Base-by-base conservation (phyloP, 1,140 invertebrate genomes). In the Oscheius sp. region DNA sequence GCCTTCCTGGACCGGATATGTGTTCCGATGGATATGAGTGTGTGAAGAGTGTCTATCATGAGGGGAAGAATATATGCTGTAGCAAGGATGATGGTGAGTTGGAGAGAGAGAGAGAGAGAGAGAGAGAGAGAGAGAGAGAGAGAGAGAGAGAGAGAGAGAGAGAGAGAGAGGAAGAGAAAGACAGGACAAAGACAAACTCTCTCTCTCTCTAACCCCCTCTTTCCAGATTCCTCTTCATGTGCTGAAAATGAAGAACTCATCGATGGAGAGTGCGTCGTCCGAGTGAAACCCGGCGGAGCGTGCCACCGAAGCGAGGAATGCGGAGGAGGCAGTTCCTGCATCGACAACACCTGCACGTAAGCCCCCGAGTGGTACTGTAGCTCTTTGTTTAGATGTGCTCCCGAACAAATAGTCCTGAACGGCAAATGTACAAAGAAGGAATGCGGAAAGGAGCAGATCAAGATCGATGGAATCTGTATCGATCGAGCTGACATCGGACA, bases 61-160 rank as follows among this genome's bases (percentile, higher is more conserved):
- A 67, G 31, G 58, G 42, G 4, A 73, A 69, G 28, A 73, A 68
- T 45, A 68, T 73, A 18, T 73, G 71, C 42, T 73, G 71, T 61
- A 73, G 65, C 58, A 38, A 52, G 7, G 69, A 71, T 15, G 61
- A 18, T n/a, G n/a, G n/a, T n/a, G n/a, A n/a, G n/a, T n/a, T n/a
- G n/a, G n/a, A n/a, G n/a, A n/a, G n/a, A n/a, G n/a, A n/a, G n/a
- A n/a, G n/a, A n/a, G 42, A 45, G 23, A 18, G 42, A 23, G 15
- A 61, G 18, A 23, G 18, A 28, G 15, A 18, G 15, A 20, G 58
- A 61, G 58, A 26, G n/a, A n/a, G n/a, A n/a, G n/a, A n/a, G n/a
- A n/a, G n/a, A n/a, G n/a, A n/a, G n/a, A n/a, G n/a, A n/a, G n/a
- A n/a, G n/a, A n/a, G n/a, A n/a, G n/a, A n/a, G n/a, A n/a, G n/a